Evolutionary conservation across 2,888 invertebrate genomes (phyloP).

Genomic region (Athripsodes cinereus): DNA sequence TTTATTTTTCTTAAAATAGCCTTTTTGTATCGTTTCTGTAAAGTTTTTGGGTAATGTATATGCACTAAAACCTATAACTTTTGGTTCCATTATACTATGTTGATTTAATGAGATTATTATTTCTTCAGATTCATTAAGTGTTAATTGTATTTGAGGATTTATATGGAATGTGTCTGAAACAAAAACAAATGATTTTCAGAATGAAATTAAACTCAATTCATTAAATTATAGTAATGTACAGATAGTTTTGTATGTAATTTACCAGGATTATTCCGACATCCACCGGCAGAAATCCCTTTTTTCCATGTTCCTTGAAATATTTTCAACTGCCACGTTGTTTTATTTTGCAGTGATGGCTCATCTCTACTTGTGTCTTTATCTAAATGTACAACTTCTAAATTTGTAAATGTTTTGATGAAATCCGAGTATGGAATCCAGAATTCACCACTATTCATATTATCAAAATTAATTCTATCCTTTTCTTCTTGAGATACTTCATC

Average conservation of each 20-base stretch:
- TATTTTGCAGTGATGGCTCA: conserved; percentile 72
- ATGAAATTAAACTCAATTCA: too few species aligned
- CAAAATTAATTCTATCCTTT: conserved; percentile 56
- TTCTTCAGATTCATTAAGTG: conserved; percentile 73
- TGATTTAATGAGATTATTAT: conserved; percentile 82
- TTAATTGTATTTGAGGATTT: conserved; percentile 82
- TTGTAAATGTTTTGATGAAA: conserved; percentile 74
- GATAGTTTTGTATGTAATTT: too few species aligned
- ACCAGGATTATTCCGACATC: conserved; percentile 82
- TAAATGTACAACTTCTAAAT: conserved; percentile 78
- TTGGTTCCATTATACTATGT: conserved; percentile 87
- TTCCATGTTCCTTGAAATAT: conserved; percentile 84
- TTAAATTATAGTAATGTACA: too few species aligned
- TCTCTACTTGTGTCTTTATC: conserved; percentile 82
- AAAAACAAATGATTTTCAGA: too few species aligned
- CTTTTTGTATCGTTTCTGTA: conserved; percentile 69
- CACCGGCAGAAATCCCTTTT: conserved; percentile 81
- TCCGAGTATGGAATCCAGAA: conserved; percentile 82
- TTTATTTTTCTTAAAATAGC: conserved; percentile 80
- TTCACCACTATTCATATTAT: conserved; percentile 58
- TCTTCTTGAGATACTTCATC: conserved; percentile 68
- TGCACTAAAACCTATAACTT: conserved; percentile 87
- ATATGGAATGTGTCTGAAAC: conserved; percentile 80
- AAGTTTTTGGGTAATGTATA: conserved; percentile 66
- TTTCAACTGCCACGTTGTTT: conserved; percentile 78